Base-by-base conservation (phyloP, 2,888 invertebrate genomes). In the Camponotus fellah region DNA sequence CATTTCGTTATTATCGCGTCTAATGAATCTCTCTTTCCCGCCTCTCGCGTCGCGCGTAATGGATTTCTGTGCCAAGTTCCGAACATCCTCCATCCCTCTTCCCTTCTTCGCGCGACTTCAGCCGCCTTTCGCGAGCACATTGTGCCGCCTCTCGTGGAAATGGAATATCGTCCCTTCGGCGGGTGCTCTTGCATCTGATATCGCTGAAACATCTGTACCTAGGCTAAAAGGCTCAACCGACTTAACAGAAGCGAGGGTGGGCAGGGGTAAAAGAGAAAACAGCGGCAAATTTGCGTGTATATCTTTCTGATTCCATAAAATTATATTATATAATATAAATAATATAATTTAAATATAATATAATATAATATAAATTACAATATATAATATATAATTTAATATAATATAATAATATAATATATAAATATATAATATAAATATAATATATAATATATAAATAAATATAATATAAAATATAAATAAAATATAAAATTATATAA, bases 1-100 rank as follows among this genome's bases (percentile, higher is more conserved):
- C 92, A 87, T 92, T 92, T 92, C 89, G 90, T 92, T 92, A 92
- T 92, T 92, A 92, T 92, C 92, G 74, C 85, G 87, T 88, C 91
- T 92, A 92, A 92, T 92, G 92, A 92, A 92, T 92, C 92, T 92
- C 85, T 80, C 85, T 79, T 84, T 64, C 79, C 34, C 83, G 40
- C 46, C 81, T 72, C 87, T 76, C 37, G 66, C 49, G 60, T 84
- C 87, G 86, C 87, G 84, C 88, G 89, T 91, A 92, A 92, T 92
- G 92, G 91, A 92, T 92, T 92, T 92, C 89, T 91, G 87, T 91
- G 87, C 86, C 89, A 91, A 92, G 88, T 92, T 91, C 81, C 85
- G 83, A 77, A 56, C 72, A 79, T 77, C 34, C 85, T 83, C 83
- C 82, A 75, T 76, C 75, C 43, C 46, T 12, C 83, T 58, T 43